Conservation (phyloP, 2,113 vertebrate genomes). For the Acrocephalus kingi region DNA sequence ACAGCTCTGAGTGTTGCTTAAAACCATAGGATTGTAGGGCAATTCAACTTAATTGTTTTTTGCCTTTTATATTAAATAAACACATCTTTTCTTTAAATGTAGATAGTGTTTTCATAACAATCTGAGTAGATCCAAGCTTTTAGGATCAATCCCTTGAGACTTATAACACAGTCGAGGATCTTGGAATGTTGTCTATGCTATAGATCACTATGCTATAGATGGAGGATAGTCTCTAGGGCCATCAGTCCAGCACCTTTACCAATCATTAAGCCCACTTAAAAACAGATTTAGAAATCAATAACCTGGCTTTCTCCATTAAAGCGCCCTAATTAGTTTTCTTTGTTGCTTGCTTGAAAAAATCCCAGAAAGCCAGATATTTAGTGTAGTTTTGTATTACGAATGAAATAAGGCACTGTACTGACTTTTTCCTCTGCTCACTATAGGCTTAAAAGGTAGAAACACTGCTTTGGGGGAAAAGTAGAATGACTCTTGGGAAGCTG, state of each 20-base stretch:
- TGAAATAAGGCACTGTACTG: neutral
- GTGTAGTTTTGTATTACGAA: neutral
- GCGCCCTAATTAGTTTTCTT: neutral
- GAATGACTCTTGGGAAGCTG: neutral
- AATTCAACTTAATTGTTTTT: neutral
- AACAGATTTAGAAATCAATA: constrained; percentile 47
- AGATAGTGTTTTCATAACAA: neutral
- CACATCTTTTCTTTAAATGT: neutral
- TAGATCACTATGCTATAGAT: constrained; percentile 6
- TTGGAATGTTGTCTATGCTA: neutral
- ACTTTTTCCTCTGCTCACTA: neutral
- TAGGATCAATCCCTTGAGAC: neutral
- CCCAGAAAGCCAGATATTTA: neutral
- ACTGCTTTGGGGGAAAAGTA: neutral
- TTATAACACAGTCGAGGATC: neutral
- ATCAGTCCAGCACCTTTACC: constrained; percentile 23
- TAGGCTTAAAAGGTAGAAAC: neutral
- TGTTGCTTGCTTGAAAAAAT: neutral
- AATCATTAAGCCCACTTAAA: constrained; percentile 21
- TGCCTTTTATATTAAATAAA: neutral
- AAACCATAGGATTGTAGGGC: neutral
- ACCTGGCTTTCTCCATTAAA: neutral
- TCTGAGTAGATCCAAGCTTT: neutral
- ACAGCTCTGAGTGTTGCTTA: neutral
- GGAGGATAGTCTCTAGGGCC: neutral